Base-by-base conservation (phyloP, 1,140 invertebrate genomes). In the Thrips palmi region DNA sequence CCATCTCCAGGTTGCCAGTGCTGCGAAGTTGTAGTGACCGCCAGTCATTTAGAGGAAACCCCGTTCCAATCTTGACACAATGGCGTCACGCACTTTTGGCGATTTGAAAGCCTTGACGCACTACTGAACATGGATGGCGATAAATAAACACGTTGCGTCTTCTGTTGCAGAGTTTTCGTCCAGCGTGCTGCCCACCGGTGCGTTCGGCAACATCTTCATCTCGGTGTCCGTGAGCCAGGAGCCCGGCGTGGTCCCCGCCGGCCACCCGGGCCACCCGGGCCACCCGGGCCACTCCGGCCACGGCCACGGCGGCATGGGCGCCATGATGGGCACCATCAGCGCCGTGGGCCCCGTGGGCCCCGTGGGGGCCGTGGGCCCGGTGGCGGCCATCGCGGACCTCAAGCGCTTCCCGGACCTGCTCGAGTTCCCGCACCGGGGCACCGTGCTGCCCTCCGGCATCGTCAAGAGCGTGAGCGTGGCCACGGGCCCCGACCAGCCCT, bases 391-490 rank as follows among this genome's bases (percentile, higher is more conserved):
- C 46, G 56, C 67, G 27, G 64, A 54, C 31, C 53, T 74, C 41
- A 67, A 74, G 38, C 53, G 58, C 42, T 85, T 80, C 57, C 79
- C 79, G 20, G 79, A 84, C 51, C 55, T 84, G 11, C 58, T 84
- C 31, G 78, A 84, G 52, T 69, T 74, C 28, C 67, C 76, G 28
- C 68, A 68, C 39, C 60, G 71, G 29, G 53, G 59, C 2, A 62
- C 67, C 36, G n/a, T n/a, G n/a, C n/a, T n/a, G n/a, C n/a, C n/a
- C n/a, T n/a, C n/a, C n/a, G n/a, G n/a, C n/a, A n/a, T n/a, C n/a
- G n/a, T n/a, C n/a, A 69, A 71, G 47, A 57, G 55, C 10, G 51
- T 53, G 8, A 48, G 41, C 18, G 51, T 57, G 3, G 48, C 52
- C 45, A 41, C 48, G 45, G 33, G 58, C 52, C 31, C 63, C 23